Evolutionary conservation across 2,888 invertebrate genomes (phyloP), one percentile per base, ranked within the genome.

Genomic region (Ischnus inquisitorius): DNA sequence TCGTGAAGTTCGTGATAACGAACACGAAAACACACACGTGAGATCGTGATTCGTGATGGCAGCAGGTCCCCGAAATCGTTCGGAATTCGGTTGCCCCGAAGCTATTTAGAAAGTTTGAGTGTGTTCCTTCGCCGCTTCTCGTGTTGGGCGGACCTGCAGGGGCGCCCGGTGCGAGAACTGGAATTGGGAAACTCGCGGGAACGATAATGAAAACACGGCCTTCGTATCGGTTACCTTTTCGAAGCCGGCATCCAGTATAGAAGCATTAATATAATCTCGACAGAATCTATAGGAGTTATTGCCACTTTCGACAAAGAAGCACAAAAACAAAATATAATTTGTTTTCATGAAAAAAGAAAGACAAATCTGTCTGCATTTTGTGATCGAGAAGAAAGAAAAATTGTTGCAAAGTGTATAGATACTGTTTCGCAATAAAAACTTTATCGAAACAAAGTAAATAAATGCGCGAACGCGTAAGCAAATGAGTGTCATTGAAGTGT

Each of bases 11-110:
- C 12, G 34, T 14, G 60, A 60, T 28, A 28, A 25, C 22, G 34
- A 10, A 25, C n/a, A n/a, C 60, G 60, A 28, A 60, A 25, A 60
- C 28, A 28, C 22, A n/a, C 14, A 14, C 46, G 46, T 34, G 34
- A 46, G 46, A 46, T 12, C 46, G 46, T 10, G 46, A 46, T 46
- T 46, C 46, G 46, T 14, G 46, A n/a, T 46, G 46, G n/a, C 14
- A 60, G 25, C 60, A 25, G 60, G 28, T 60, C 60, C 60, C 28
- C 28, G 60, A 60, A 60, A 60, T 60, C 25, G 28, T 60, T 60
- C n/a, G n/a, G 60, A 25, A 28, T 60, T 60, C 25, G 14, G n/a
- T 14, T 28, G 60, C 25, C 60, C 60, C 60, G 25, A 5, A 25
- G 60, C 28, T 28, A 60, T 60, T 34, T 60, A 60, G 60, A 60